Evolutionary conservation across 1,140 invertebrate genomes (phyloP).

Genomic region (Chlorops oryzae): DNA sequence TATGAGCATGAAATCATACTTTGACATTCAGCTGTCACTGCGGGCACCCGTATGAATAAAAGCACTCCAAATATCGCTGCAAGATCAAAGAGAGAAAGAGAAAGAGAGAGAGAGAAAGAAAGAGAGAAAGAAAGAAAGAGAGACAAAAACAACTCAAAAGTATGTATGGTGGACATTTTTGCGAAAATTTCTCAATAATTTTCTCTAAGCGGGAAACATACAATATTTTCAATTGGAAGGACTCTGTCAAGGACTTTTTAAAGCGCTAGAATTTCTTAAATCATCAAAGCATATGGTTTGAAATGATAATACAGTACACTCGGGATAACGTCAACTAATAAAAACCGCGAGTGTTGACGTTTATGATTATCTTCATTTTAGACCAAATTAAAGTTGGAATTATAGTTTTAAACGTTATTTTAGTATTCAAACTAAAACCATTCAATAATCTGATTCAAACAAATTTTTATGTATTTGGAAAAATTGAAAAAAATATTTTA

Average conservation of each 20-base stretch:
- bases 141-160: neutral
- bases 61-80: slow-evolving; percentile 47
- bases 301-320: too few species aligned
- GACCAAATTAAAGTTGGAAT: too few species aligned
- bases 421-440: too few species aligned
- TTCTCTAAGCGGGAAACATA: neutral
- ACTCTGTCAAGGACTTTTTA: too few species aligned
- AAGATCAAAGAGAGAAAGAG: slow-evolving; percentile 34
- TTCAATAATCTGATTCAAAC: too few species aligned
- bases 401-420: too few species aligned
- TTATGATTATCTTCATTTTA: too few species aligned
- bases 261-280: slow-evolving; percentile 15
- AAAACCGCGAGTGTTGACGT: too few species aligned
- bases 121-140: slow-evolving; percentile 29
- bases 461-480: too few species aligned
- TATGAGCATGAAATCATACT: slow-evolving; percentile 40
- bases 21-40: slow-evolving; percentile 48
- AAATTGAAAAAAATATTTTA: too few species aligned
- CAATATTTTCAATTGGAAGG: neutral
- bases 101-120: slow-evolving; percentile 42
- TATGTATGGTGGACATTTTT: neutral
- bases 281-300: slow-evolving; percentile 18
- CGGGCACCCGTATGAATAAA: slow-evolving; percentile 47
- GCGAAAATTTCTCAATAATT: neutral
- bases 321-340: too few species aligned